Conservation (phyloP, 2,888 invertebrate species). For the Heteropelma amictum region DNA sequence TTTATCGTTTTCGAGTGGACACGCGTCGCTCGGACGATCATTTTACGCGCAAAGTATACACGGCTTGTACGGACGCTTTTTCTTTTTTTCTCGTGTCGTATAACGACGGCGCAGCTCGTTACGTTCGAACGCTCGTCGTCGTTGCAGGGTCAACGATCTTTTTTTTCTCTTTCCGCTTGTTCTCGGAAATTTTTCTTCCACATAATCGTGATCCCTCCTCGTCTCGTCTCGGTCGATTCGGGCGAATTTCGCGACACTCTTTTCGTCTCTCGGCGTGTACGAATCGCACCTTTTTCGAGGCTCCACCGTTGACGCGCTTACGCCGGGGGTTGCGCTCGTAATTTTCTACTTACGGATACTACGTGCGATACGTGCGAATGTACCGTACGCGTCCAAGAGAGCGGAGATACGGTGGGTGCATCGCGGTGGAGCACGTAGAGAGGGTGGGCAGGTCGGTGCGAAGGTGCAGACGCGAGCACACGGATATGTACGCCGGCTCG, state of each 20-base stretch:
- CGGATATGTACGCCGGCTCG: slow-evolving; percentile 57
- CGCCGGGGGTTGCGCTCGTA: no score
- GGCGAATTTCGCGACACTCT: no score
- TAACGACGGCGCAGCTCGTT: slow-evolving; percentile 8
- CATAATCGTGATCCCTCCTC: no score
- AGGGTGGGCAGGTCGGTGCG: slow-evolving; percentile 32
- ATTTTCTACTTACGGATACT: no score
- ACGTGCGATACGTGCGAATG: slow-evolving; percentile 46
- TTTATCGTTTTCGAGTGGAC: slow-evolving; percentile 42
- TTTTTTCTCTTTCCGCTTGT: no score
- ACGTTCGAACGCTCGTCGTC: not conserved
- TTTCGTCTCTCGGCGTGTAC: no score
- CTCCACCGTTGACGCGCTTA: no score
- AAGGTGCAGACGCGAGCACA: slow-evolving; percentile 58
- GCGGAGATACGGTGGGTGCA: slow-evolving; percentile 77
- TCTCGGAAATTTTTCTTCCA: no score
- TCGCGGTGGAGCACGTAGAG: slow-evolving; percentile 50
- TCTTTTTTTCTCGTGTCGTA: no score
- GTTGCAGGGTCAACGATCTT: not conserved
- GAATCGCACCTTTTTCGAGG: no score
- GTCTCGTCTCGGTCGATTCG: no score
- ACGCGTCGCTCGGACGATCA: slow-evolving; percentile 20
- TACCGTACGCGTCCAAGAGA: slow-evolving; percentile 62
- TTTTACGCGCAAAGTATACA: not conserved
- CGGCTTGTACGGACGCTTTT: no score